A percentile compares a stretch with the other conserved stretches of the same genome.
Conservation (phyloP, 1,140 invertebrate genomes). For the Lasaia peninsularis region DNA sequence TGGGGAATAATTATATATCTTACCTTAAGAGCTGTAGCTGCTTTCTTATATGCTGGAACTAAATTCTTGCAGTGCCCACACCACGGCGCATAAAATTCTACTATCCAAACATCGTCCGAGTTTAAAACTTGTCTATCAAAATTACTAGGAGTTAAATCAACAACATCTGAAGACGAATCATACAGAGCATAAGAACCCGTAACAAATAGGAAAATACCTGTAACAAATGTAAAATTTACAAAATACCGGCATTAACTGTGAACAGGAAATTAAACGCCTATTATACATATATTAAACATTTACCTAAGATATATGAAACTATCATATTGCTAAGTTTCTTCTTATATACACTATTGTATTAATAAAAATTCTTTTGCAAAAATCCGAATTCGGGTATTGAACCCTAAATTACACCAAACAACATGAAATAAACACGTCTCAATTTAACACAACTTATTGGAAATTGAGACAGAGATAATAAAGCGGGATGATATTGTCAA, state of each 20-base stretch:
- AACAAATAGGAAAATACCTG: conserved; percentile 56
- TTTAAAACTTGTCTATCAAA: conserved; percentile 93
- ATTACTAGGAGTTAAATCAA: conserved; percentile 93
- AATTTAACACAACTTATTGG: not conserved
- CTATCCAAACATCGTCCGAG: conserved; percentile 92
- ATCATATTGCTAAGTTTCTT: conserved; percentile 37
- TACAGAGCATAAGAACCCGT: conserved; percentile 84
- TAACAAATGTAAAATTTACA: conserved; percentile 35
- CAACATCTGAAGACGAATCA: conserved; percentile 88
- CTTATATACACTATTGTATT: not conserved
- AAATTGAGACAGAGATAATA: not conserved
- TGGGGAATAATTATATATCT: no score
- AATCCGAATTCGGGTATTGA: not conserved
- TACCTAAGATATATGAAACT: conserved; percentile 49
- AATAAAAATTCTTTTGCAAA: no score
- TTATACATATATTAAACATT: conserved; percentile 55
- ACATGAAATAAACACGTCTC: conserved; percentile 60
- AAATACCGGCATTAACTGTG: conserved; percentile 41
- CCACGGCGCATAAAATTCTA: conserved; percentile 98
- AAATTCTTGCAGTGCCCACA: conserved; percentile 91
- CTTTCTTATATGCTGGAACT: conserved; percentile 92
- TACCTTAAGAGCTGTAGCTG: conserved; percentile 91
- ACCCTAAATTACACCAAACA: not conserved
- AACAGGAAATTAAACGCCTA: conserved; percentile 37
- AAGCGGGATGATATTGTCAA: conserved; percentile 47